These are phyloP conservation scores for Spodoptera littoralis DNA, from an alignment of 2,888 invertebrate genomes.

Conservation along the genomic window DNA sequence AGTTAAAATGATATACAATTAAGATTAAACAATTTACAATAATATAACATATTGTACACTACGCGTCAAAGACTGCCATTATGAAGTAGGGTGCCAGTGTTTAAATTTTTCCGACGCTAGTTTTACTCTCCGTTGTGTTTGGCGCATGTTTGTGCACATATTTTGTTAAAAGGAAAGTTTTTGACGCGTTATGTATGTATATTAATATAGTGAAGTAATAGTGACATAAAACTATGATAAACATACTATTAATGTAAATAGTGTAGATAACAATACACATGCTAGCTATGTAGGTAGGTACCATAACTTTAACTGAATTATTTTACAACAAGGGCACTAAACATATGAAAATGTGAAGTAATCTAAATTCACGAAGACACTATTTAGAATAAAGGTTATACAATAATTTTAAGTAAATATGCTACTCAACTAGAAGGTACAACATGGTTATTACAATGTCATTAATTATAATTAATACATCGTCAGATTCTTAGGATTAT, in stretches of 20 bases:
- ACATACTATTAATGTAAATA: constrained; percentile 52
- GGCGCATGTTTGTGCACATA: too few species aligned
- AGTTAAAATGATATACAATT: constrained; percentile 45
- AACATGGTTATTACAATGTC: constrained; percentile 44
- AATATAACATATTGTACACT: constrained; percentile 17
- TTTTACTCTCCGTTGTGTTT: too few species aligned
- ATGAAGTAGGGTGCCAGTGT: too few species aligned
- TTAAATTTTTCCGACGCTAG: too few species aligned
- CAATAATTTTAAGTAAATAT: constrained; percentile 60
- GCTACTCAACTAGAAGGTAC: constrained; percentile 57
- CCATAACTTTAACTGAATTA: constrained; percentile 59
- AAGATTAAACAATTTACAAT: constrained; percentile 53
- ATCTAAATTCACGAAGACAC: constrained; percentile 39
- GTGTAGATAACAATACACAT: constrained; percentile 59
- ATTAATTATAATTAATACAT: constrained; percentile 26
- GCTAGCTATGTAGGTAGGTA: constrained; percentile 54
- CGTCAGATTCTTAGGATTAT: constrained; percentile 32
- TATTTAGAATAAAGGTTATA: constrained; percentile 43
- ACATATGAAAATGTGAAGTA: constrained; percentile 53
- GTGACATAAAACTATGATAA: constrained; percentile 60
- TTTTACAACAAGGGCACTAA: constrained; percentile 60
- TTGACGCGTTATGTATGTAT: constrained; percentile 13
- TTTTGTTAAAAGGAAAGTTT: too few species aligned
- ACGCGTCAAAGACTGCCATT: background rate
- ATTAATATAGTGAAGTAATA: constrained; percentile 56